Evolutionary conservation across 2,113 vertebrate species (phyloP).

Genomic region (Pseudolaguvia tuberculata): DNA sequence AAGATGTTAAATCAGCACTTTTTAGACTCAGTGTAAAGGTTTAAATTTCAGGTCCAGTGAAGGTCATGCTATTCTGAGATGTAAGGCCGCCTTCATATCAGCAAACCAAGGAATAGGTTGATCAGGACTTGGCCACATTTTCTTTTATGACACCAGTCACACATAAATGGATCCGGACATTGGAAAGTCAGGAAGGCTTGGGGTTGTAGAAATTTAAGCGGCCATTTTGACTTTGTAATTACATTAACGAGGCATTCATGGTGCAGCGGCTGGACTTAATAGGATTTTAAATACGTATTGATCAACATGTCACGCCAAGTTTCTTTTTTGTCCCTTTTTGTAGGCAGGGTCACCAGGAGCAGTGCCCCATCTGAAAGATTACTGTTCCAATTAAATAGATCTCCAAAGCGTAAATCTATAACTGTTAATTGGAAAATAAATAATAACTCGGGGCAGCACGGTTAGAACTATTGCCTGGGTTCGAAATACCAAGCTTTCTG

Average conservation of each 20-base stretch:
- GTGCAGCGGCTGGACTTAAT: slow-evolving; percentile 42
- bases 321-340: slow-evolving; percentile 34
- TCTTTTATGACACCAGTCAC: slow-evolving; percentile 6
- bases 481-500: too few relatives aligned
- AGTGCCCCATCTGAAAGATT: slow-evolving; percentile 26
- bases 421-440: not conserved
- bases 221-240: slow-evolving; percentile 46
- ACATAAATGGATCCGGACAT: slow-evolving; percentile 38
- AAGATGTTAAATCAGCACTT: slow-evolving; percentile 15
- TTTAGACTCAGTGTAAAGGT: slow-evolving; percentile 1
- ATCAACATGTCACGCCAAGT: slow-evolving; percentile 45
- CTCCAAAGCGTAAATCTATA: not conserved
- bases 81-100: slow-evolving; percentile 1
- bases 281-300: slow-evolving; percentile 55
- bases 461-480: too few relatives aligned
- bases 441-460: not conserved
- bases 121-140: not conserved
- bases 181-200: slow-evolving; percentile 33
- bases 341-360: slow-evolving; percentile 41
- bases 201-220: slow-evolving; percentile 48
- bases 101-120: not conserved
- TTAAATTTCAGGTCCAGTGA: slow-evolving; percentile 1
- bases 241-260: slow-evolving; percentile 51
- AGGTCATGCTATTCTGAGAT: slow-evolving; percentile 12
- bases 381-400: not conserved